Evolutionary conservation across 2,797 vertebrate genomes (phyloP), one percentile per base, ranked within the genome.

Genomic region (Pelochelys cantorii): DNA sequence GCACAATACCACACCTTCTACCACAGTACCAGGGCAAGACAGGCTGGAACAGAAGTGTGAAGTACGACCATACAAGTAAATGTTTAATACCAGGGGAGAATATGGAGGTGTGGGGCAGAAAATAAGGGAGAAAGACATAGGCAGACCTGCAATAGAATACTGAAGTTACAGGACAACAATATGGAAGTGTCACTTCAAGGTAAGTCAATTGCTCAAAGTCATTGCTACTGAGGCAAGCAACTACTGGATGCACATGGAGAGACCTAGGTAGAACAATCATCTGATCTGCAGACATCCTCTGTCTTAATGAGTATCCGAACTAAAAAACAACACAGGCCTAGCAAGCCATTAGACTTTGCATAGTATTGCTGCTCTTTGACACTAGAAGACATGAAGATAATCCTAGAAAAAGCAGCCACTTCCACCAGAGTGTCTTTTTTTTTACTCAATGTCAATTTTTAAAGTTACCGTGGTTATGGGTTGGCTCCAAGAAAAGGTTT

Each of bases 401-500:
- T 0, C 23, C 18, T 14, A 18, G 20, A 27, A 79, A 29, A 6
- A 34, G 42, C 37, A 23, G 27, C 20, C 10, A n/a, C 14, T 34
- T 13, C 62, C 52, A 17, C 34, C 29, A 10, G 15, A 48, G 7
- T 29, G 14, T 48, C 42, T 29, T 48, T 27, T 8, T 15, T 15
- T 77, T 62, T 80, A 27, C 74, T 84, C 85, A 57, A 79, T 74
- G 31, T 77, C 74, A 77, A 54, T 53, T 59, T 79, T 27, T 79
- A 22, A n/a, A 85, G 95, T 98, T 97, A 99, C 99, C 96, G 98
- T 98, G 11, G 99, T 99, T 90, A 99, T 93, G 11, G 99, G 99
- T 92, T 99, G 99, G 93, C 98, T 99, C 99, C 99, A 99, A 5
- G 98, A 97, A 8, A 97, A 98, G 0, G 98, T 99, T 92, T 99